Percentiles rank a stretch among this genome's conserved stretches.
Conservation (phyloP, 2,113 vertebrate genomes). For the Climacteris rufus region DNA sequence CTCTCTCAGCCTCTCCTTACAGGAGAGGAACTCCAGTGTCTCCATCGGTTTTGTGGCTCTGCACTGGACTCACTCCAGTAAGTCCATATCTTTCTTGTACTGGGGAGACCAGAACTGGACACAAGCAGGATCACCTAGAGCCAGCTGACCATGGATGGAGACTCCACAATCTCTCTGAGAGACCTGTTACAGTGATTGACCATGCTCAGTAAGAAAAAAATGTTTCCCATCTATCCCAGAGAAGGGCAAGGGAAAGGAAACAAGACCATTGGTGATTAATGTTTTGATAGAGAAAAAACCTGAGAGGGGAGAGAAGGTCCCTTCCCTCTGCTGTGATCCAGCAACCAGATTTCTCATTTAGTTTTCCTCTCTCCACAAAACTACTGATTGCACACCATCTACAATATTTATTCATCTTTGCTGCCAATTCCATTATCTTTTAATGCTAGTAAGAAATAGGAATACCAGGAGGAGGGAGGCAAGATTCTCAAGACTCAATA, state of each 20-base stretch:
- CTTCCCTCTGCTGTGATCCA: neutral
- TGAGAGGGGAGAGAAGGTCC: neutral
- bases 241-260: neutral
- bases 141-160: neutral
- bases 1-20: neutral
- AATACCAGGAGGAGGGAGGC: neutral
- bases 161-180: neutral
- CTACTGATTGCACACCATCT: neutral
- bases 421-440: neutral
- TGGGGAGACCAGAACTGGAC: neutral
- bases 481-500: neutral
- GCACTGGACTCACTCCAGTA: neutral
- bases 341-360: neutral
- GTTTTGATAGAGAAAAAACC: neutral
- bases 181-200: neutral
- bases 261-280: neutral
- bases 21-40: neutral
- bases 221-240: neutral
- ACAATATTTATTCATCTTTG: neutral
- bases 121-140: neutral
- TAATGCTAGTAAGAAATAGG: neutral
- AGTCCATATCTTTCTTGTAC: neutral
- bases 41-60: neutral
- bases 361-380: neutral
- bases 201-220: neutral